Percentiles rank a stretch among this genome's conserved stretches.
Evolutionary conservation across 1,140 invertebrate species (phyloP).

Genomic region (Zaprionus camerounensis): DNA sequence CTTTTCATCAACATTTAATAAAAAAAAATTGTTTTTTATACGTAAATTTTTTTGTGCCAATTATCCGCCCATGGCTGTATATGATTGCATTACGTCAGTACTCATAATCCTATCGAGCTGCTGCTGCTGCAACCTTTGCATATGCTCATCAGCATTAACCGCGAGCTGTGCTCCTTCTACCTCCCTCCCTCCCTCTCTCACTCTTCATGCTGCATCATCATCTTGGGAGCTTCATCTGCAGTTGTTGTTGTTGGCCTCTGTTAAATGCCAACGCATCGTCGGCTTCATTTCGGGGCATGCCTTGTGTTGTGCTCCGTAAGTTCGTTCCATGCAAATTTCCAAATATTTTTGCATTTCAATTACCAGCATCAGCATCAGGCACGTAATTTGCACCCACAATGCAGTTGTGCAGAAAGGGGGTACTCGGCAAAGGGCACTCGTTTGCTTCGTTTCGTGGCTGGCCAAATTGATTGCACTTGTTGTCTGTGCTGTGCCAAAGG

Average conservation of each 20-base stretch:
- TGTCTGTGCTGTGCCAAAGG: slow-evolving; percentile 39
- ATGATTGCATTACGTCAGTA: slow-evolving; percentile 4
- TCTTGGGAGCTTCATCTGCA: neutral
- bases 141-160: slow-evolving; percentile 15
- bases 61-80: too few relatives aligned
- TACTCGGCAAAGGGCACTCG: slow-evolving; percentile 2
- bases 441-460: slow-evolving; percentile 29
- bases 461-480: slow-evolving; percentile 76
- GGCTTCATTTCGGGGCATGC: slow-evolving; percentile 29
- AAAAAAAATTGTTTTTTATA: too few relatives aligned
- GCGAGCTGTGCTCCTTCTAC: neutral
- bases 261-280: slow-evolving; percentile 46
- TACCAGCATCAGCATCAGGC: slow-evolving; percentile 65
- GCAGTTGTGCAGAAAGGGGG: slow-evolving; percentile 19
- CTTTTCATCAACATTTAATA: too few relatives aligned
- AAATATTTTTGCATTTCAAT: slow-evolving; percentile 81
- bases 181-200: neutral
- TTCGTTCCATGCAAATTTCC: slow-evolving; percentile 62
- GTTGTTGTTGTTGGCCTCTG: slow-evolving; percentile 26
- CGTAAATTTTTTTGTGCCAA: too few relatives aligned
- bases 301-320: slow-evolving; percentile 21
- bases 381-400: slow-evolving; percentile 49
- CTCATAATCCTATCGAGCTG: slow-evolving; percentile 11
- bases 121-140: neutral
- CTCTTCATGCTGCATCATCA: neutral